A percentile compares a stretch with the other conserved stretches of the same genome.
Conservation (phyloP, 2,888 invertebrate species). For the Hypolimnas misippus region DNA sequence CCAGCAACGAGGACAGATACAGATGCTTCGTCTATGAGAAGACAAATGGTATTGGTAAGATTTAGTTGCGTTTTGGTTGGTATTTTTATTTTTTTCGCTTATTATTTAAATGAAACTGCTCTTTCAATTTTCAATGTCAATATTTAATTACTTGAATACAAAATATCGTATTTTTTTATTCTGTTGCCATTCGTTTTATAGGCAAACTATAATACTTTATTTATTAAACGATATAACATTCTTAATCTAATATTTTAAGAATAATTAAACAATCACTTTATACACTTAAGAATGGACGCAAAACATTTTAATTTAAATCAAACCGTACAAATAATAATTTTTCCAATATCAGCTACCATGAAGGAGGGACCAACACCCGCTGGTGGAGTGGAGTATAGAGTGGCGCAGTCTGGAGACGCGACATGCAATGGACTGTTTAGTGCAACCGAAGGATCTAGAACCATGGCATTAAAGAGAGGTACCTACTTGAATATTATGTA, state of each 20-base stretch:
- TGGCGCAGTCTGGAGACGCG: constrained; percentile 96
- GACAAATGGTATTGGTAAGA: constrained; percentile 86
- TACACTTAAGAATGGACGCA: not conserved
- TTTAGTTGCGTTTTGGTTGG: constrained; percentile 41
- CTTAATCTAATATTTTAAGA: no score
- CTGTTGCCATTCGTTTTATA: no score
- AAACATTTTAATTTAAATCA: no score
- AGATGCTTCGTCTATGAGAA: constrained; percentile 98
- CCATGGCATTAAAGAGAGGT: constrained; percentile 93
- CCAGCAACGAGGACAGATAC: constrained; percentile 96
- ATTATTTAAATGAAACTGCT: no score
- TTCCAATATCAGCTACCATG: constrained; percentile 54
- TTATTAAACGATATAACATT: no score
- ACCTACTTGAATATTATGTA: constrained; percentile 26
- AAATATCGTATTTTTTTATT: no score
- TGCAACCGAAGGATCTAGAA: constrained; percentile 93
- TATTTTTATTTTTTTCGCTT: constrained; percentile 24
- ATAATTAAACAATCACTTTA: not conserved
- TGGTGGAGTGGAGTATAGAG: constrained; percentile 89
- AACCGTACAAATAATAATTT: no score
- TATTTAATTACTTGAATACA: not conserved
- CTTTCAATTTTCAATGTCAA: no score
- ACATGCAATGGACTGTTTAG: constrained; percentile 97
- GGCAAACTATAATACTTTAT: no score
- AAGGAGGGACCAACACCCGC: constrained; percentile 64